phyloP scores from a whole-genome alignment of 2,888 invertebrate species.

The Netelia fuscicornis region DNA sequence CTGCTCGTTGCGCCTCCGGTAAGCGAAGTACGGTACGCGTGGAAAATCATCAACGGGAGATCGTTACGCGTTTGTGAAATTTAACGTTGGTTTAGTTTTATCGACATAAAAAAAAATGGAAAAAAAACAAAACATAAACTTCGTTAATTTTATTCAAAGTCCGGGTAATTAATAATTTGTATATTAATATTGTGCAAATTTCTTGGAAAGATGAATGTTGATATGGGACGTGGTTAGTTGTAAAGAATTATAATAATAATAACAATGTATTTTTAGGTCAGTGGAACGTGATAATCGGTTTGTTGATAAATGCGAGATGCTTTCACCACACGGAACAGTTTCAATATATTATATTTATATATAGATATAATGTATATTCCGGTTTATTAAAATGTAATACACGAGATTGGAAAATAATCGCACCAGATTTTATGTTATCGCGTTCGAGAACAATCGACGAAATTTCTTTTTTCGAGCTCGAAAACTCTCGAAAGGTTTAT shows the following conservation, averaged over 20 bases:
- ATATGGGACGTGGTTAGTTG: neutral
- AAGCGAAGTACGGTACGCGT: neutral
- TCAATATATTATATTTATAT: conserved; percentile 27
- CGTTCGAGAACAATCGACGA: neutral
- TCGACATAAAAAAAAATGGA: too few species aligned
- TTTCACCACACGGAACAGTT: conserved; percentile 67
- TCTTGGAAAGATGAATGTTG: neutral
- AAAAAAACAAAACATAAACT: too few species aligned
- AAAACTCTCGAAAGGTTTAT: neutral
- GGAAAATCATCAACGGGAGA: neutral
- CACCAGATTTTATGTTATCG: neutral
- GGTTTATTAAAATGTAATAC: neutral
- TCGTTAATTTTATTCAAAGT: too few species aligned
- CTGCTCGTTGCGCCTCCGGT: conserved; percentile 2
- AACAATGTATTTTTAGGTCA: conserved; percentile 64
- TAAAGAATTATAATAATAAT: neutral
- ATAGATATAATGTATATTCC: conserved; percentile 19
- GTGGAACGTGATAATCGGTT: conserved; percentile 65
- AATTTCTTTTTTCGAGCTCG: conserved; percentile 10
- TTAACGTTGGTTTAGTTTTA: too few species aligned
- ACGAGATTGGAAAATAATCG: neutral
- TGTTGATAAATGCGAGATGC: conserved; percentile 59
- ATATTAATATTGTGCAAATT: conserved; percentile 34
- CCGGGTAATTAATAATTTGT: conserved; percentile 1
- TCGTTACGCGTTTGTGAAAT: neutral